A percentile compares a stretch with the other conserved stretches of the same genome.
phyloP scores from a whole-genome alignment of 2,888 invertebrate species.

The Ophion ventricosus region DNA sequence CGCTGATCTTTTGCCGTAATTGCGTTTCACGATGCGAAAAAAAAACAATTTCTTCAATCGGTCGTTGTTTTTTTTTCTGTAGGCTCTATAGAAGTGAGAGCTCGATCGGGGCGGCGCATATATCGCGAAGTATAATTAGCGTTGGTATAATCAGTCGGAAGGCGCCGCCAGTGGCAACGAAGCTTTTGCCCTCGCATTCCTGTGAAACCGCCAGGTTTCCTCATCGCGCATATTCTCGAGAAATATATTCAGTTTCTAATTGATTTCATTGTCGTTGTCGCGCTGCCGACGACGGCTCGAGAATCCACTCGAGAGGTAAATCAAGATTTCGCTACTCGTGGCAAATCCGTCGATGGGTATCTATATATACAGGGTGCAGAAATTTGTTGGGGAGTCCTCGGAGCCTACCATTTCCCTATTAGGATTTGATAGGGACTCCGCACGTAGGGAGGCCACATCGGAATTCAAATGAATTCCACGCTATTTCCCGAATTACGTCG shows the following conservation, averaged over 20 bases:
- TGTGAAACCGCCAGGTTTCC: conserved; percentile 18
- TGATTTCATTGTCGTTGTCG: conserved; percentile 60
- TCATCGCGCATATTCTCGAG: not conserved
- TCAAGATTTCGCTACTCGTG: conserved; percentile 1
- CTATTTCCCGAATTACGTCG: too few relatives aligned
- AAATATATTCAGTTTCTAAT: conserved; percentile 62
- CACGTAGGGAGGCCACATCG: too few relatives aligned
- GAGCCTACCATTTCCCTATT: too few relatives aligned
- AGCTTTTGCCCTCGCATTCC: conserved; percentile 13
- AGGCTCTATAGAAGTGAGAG: too few relatives aligned
- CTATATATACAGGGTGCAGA: not conserved
- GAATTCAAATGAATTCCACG: too few relatives aligned
- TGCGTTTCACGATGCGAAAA: not conserved
- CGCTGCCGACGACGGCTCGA: conserved; percentile 12
- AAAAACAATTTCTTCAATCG: conserved; percentile 42
- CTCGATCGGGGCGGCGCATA: conserved; percentile 4
- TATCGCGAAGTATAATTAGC: conserved; percentile 57
- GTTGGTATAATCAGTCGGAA: conserved; percentile 62
- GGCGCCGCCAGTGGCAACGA: not conserved
- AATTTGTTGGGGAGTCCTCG: too few relatives aligned
- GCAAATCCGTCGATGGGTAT: not conserved
- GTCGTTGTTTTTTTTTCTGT: conserved; percentile 22
- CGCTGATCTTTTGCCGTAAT: not conserved
- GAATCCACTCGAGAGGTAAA: conserved; percentile 6
- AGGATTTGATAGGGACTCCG: too few relatives aligned